Evolutionary conservation across 2,888 invertebrate species (phyloP).

Genomic region (Nezara viridula): DNA sequence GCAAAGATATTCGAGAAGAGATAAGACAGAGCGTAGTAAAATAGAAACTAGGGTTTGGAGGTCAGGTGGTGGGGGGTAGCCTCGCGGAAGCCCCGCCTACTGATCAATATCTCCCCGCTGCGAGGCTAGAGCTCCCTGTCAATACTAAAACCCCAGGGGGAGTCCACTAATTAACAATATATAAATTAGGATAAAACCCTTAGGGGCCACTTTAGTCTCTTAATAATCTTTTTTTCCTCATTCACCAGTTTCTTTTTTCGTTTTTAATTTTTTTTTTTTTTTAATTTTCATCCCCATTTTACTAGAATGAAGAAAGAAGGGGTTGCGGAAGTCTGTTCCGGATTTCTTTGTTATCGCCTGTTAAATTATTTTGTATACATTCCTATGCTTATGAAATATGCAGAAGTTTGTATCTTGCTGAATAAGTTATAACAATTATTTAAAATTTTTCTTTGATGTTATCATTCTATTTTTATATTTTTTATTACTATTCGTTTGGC

Average conservation of each 20-base stretch:
- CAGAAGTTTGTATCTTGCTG: background rate
- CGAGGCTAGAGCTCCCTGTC: constrained; percentile 50
- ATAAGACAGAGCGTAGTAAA: constrained; percentile 50
- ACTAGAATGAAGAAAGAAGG: background rate
- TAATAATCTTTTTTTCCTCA: constrained; percentile 39
- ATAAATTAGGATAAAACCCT: constrained; percentile 52
- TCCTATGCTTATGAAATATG: background rate
- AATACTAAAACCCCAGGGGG: constrained; percentile 53
- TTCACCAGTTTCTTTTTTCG: background rate
- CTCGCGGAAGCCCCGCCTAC: background rate
- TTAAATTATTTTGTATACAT: background rate
- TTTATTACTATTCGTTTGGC: too few species aligned
- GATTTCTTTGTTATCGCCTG: background rate
- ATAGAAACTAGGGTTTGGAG: constrained; percentile 49
- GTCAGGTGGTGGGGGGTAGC: constrained; percentile 23
- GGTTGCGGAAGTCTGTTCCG: background rate
- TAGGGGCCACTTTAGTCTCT: constrained; percentile 14
- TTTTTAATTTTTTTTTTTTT: constrained; percentile 16
- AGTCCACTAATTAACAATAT: constrained; percentile 56
- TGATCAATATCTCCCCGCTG: constrained; percentile 47
- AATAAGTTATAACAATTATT: background rate
- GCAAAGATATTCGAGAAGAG: constrained; percentile 20
- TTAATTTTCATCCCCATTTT: constrained; percentile 18
- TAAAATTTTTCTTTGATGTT: background rate
- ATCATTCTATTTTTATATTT: background rate